Conservation (phyloP, 1,140 invertebrate genomes). For the Belonocnema kinseyi region DNA sequence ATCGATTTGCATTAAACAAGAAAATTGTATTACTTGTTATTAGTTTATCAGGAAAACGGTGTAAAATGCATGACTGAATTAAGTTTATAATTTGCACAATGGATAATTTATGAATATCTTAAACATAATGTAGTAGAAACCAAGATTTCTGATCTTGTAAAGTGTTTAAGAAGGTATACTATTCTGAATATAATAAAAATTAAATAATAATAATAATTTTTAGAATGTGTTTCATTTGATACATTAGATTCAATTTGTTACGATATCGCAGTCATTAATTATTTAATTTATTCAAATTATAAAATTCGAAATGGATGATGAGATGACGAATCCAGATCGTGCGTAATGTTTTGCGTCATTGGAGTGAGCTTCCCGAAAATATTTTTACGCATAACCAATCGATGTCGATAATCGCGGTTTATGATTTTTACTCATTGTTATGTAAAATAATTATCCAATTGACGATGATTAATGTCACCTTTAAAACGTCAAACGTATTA, state of each 20-base stretch:
- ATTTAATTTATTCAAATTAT: neutral
- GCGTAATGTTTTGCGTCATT: slow-evolving; percentile 7
- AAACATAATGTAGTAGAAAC: neutral
- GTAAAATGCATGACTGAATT: neutral
- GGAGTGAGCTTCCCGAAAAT: neutral
- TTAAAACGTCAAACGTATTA: neutral
- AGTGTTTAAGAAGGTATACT: neutral
- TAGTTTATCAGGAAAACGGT: slow-evolving; percentile 19
- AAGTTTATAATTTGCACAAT: neutral
- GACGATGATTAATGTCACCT: neutral
- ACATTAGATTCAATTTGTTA: no score
- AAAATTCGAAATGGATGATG: neutral
- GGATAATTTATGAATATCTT: no score
- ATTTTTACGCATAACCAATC: neutral
- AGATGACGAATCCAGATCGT: neutral
- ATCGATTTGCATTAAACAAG: slow-evolving; percentile 5
- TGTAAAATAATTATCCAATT: slow-evolving; percentile 1
- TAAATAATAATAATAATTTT: neutral
- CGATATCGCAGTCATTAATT: neutral
- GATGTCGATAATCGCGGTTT: neutral
- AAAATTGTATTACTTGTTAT: slow-evolving; percentile 8
- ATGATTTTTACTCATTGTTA: neutral
- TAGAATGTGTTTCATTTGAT: no score
- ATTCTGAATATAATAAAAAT: no score
- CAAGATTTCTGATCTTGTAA: neutral